Conservation (phyloP, 2,888 invertebrate genomes). For the Noctua pronuba region DNA sequence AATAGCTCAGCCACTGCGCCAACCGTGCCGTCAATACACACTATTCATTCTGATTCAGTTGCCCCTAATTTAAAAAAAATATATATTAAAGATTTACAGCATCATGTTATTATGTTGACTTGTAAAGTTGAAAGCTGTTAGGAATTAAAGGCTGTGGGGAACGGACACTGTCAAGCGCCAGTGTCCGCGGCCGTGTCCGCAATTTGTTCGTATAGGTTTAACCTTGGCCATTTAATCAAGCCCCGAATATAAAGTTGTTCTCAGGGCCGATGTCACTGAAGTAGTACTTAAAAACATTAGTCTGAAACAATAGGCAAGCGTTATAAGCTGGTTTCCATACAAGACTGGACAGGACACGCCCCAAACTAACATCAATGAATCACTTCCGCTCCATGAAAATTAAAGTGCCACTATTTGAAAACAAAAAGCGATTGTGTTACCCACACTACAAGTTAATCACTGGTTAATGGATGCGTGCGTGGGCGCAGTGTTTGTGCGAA, state of each 20-base stretch:
- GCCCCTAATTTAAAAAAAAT: no score
- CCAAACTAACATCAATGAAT: slow-evolving; percentile 60
- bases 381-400: slow-evolving; percentile 76
- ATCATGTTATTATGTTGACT: not conserved
- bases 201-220: not conserved
- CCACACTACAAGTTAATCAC: slow-evolving; percentile 87
- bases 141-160: not conserved
- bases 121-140: not conserved
- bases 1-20: no score
- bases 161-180: not conserved
- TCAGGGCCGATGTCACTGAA: not conserved
- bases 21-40: no score
- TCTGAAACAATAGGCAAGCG: not conserved
- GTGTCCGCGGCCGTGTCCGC: no score
- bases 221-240: not conserved
- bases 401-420: slow-evolving; percentile 68
- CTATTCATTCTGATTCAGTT: not conserved
- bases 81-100: not conserved
- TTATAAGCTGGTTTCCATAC: not conserved
- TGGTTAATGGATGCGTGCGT: slow-evolving; percentile 83
- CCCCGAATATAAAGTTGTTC: not conserved
- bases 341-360: slow-evolving; percentile 26
- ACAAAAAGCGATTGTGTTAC: slow-evolving; percentile 82
- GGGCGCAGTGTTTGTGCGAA: slow-evolving; percentile 74
- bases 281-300: not conserved